These are phyloP conservation scores for Deilephila porcellus DNA, from an alignment of 2,888 invertebrate species.

Conservation along the genomic window DNA sequence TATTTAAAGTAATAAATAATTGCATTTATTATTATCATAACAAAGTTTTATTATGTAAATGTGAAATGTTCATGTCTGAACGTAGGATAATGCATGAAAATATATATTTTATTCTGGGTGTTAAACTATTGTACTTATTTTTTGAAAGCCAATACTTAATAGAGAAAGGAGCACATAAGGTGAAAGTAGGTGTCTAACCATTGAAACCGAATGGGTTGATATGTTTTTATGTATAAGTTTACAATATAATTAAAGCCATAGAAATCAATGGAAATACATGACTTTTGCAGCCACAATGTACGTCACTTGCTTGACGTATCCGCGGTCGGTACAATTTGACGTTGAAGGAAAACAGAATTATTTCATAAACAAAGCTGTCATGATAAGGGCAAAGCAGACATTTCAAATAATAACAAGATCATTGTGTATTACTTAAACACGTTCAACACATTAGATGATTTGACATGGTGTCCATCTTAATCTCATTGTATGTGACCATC, in stretches of 20 bases:
- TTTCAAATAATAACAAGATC: conserved; percentile 30
- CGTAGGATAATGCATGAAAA: conserved; percentile 19
- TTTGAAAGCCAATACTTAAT: background rate
- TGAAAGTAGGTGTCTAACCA: conserved; percentile 19
- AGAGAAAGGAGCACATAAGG: conserved; percentile 20
- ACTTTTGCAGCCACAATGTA: background rate
- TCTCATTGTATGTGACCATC: conserved; percentile 18
- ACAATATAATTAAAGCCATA: background rate
- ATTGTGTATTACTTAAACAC: conserved; percentile 46
- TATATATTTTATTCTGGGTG: background rate
- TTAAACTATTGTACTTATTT: background rate
- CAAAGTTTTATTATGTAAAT: background rate
- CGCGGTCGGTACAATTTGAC: background rate
- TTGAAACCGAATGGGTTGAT: background rate
- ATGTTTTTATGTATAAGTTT: background rate
- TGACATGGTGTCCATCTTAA: conserved; percentile 49
- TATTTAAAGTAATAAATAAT: conserved; percentile 36
- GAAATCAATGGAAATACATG: background rate
- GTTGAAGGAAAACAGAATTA: conserved; percentile 12
- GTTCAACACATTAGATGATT: conserved; percentile 53
- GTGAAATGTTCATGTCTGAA: background rate
- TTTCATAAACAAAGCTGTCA: conserved; percentile 33
- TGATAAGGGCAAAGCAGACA: conserved; percentile 35
- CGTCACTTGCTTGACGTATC: background rate
- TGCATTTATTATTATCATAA: background rate